phyloP scores from a whole-genome alignment of 2,888 invertebrate species.

The Dione juno region DNA sequence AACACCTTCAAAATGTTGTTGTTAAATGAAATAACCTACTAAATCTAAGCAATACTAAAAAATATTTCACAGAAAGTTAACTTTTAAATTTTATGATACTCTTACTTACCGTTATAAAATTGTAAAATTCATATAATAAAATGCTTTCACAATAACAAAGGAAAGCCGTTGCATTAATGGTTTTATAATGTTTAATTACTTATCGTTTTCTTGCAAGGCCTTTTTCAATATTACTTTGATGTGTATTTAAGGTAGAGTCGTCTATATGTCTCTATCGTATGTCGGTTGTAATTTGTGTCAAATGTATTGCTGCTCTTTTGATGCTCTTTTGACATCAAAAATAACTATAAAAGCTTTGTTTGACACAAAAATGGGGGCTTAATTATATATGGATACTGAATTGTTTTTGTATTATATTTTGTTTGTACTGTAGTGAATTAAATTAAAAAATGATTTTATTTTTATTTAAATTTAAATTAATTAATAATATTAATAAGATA shows the following conservation, averaged over 20 bases:
- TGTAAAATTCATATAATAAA: conserved; percentile 2
- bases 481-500: no score
- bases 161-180: conserved; percentile 9
- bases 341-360: conserved; percentile 8
- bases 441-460: no score
- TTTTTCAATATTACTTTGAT: not conserved
- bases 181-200: conserved; percentile 16
- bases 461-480: no score
- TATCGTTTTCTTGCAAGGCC: not conserved
- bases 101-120: conserved; percentile 20
- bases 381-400: not conserved
- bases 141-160: conserved; percentile 4
- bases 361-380: not conserved
- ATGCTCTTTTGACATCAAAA: conserved; percentile 6
- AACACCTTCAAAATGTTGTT: no score
- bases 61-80: not conserved
- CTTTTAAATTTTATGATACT: conserved; percentile 1
- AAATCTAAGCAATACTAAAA: not conserved
- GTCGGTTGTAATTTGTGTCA: conserved; percentile 3
- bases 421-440: not conserved
- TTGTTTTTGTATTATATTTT: not conserved
- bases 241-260: conserved; percentile 7
- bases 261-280: not conserved
- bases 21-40: not conserved
- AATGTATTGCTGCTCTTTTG: not conserved